A percentile compares a stretch with the other conserved stretches of the same genome.
Conservation (phyloP, 2,113 vertebrate species). For the Perca flavescens region DNA sequence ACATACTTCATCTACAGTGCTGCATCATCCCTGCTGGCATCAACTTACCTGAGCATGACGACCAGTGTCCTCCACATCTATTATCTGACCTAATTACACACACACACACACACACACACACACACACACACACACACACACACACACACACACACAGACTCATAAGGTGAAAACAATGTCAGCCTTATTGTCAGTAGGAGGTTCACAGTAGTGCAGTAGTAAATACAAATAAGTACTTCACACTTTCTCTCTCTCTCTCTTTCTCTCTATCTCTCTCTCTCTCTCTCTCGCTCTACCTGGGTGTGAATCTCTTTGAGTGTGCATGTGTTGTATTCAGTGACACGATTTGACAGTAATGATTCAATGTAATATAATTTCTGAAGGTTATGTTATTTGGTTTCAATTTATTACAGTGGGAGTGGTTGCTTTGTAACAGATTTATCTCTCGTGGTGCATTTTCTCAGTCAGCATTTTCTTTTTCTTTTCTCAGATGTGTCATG, state of each 20-base stretch:
- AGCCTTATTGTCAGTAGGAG: no score
- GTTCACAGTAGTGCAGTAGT: no score
- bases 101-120: no score
- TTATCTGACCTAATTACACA: background rate
- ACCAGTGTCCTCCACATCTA: slow-evolving; percentile 19
- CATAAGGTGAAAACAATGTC: no score
- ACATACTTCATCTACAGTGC: slow-evolving; percentile 50
- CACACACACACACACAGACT: background rate
- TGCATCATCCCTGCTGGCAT: slow-evolving; percentile 10
- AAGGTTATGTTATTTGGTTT: no score
- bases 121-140: background rate
- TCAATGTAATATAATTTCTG: no score
- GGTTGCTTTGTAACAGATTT: slow-evolving; percentile 8
- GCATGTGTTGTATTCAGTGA: no score
- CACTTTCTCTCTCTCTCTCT: no score
- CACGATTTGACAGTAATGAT: no score
- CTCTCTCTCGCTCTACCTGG: no score
- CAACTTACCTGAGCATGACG: background rate
- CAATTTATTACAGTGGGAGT: background rate
- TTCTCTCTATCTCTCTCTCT: no score
- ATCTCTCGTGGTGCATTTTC: background rate
- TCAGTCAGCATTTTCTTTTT: background rate
- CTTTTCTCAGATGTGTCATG: background rate
- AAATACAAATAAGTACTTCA: no score
- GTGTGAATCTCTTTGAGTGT: background rate